Conservation (phyloP, 2,888 invertebrate genomes). For the Arenicola marina region DNA sequence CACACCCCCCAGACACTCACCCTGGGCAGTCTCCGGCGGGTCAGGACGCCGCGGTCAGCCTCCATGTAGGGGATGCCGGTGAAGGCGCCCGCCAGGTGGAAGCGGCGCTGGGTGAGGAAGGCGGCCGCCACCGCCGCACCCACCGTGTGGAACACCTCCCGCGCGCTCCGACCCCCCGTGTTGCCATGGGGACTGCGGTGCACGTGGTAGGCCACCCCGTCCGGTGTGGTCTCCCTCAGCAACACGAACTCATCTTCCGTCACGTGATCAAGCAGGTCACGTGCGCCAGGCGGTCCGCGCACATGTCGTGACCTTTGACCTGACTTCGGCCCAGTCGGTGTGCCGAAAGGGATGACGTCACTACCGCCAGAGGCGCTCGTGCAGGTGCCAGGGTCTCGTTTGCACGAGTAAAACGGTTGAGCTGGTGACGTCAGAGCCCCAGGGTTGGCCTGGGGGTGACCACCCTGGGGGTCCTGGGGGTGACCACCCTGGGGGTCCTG, state of each 20-base stretch:
- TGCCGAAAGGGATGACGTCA: too few species aligned
- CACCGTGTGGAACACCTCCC: constrained; percentile 9
- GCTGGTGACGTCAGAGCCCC: too few species aligned
- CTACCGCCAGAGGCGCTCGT: too few species aligned
- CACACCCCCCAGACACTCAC: too few species aligned
- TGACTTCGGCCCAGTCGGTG: too few species aligned
- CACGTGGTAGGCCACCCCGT: constrained; percentile 7
- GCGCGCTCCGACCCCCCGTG: not conserved
- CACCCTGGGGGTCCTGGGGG: too few species aligned
- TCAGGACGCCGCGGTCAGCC: constrained; percentile 42
- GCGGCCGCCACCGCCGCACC: constrained; percentile 17
- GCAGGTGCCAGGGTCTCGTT: too few species aligned
- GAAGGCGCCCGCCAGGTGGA: constrained; percentile 26
- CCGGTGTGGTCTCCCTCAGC: not conserved
- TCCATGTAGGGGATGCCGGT: constrained; percentile 28
- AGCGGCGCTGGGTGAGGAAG: constrained; percentile 16
- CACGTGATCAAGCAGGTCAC: not conserved
- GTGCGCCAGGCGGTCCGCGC: too few species aligned
- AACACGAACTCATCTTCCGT: constrained; percentile 2
- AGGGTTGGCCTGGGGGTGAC: too few species aligned
- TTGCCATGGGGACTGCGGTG: not conserved
- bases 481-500: too few species aligned
- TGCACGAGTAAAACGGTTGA: too few species aligned
- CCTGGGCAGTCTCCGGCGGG: constrained; percentile 41
- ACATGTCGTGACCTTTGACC: too few species aligned